A percentile compares a stretch with the other conserved stretches of the same genome.
phyloP scores from a whole-genome alignment of 2,888 invertebrate species.

The Thereva nobilitata region DNA sequence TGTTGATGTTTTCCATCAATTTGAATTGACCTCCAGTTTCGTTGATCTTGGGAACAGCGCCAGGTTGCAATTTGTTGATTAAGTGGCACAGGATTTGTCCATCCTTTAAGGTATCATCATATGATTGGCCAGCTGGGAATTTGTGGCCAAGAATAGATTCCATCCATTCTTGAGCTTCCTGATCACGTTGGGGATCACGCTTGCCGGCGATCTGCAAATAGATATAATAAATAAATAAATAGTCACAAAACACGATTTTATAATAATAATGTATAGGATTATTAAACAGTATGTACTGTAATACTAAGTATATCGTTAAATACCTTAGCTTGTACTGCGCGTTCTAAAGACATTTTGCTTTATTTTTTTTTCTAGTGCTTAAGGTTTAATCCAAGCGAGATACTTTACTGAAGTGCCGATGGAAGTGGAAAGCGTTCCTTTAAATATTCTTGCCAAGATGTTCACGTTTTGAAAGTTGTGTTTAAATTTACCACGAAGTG shows the following conservation, averaged over 20 bases:
- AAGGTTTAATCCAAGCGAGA: too few relatives aligned
- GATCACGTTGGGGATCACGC: constrained; percentile 79
- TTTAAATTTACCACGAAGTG: too few relatives aligned
- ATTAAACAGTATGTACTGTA: too few relatives aligned
- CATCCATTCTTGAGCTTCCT: constrained; percentile 91
- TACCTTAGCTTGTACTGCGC: constrained; percentile 90
- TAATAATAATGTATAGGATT: neutral
- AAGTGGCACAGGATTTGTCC: constrained; percentile 91
- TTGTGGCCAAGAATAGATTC: constrained; percentile 84
- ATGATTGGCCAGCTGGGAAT: constrained; percentile 78
- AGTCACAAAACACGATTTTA: constrained; percentile 5
- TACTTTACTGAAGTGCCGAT: too few relatives aligned
- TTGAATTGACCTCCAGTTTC: constrained; percentile 96
- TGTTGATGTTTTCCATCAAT: constrained; percentile 99
- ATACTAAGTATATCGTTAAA: constrained; percentile 44
- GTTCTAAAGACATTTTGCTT: constrained; percentile 83
- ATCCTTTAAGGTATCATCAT: constrained; percentile 89
- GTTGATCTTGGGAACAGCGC: constrained; percentile 88
- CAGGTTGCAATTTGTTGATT: constrained; percentile 92
- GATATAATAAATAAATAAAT: neutral
- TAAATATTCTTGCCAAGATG: too few relatives aligned
- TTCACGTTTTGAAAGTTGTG: too few relatives aligned
- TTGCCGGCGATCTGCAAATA: constrained; percentile 75
- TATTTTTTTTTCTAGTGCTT: constrained; percentile 39
- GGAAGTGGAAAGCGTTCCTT: too few relatives aligned